A percentile compares a stretch with the other conserved stretches of the same genome.
phyloP scores from a whole-genome alignment of 2,888 invertebrate genomes.

The Labia minor region DNA sequence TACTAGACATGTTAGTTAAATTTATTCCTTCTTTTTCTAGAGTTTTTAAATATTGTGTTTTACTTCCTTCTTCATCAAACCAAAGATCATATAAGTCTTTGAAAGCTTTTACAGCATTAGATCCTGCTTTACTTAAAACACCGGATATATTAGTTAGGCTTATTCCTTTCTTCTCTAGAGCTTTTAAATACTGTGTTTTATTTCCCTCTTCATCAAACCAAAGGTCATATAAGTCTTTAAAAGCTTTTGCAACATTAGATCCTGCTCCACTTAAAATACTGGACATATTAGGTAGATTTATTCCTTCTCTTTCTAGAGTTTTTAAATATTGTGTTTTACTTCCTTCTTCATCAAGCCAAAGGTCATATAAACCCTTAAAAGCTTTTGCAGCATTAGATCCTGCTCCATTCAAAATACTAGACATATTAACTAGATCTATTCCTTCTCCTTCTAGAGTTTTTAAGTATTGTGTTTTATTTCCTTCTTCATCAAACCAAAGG shows the following conservation, averaged over 20 bases:
- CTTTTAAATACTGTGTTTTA: not conserved
- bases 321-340: too few species aligned
- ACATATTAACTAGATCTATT: constrained; percentile 5
- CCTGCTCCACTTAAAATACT: too few species aligned
- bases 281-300: too few species aligned
- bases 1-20: too few species aligned
- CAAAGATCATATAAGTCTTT: too few species aligned
- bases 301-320: too few species aligned
- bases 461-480: not conserved
- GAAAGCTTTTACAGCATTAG: too few species aligned
- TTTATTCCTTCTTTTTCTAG: too few species aligned
- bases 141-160: not conserved
- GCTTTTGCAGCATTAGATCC: not conserved
- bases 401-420: constrained; percentile 13
- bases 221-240: constrained; percentile 26
- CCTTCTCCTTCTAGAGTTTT: not conserved
- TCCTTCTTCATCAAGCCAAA: constrained; percentile 14
- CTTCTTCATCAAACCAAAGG: not conserved
- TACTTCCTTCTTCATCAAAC: too few species aligned
- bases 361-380: constrained; percentile 2
- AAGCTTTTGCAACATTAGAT: constrained; percentile 26
- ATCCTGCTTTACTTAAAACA: not conserved
- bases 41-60: too few species aligned
- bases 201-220: too few species aligned
- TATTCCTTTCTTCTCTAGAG: constrained; percentile 15